Conservation (phyloP, 2,113 vertebrate species). For the Tupaia tana region DNA sequence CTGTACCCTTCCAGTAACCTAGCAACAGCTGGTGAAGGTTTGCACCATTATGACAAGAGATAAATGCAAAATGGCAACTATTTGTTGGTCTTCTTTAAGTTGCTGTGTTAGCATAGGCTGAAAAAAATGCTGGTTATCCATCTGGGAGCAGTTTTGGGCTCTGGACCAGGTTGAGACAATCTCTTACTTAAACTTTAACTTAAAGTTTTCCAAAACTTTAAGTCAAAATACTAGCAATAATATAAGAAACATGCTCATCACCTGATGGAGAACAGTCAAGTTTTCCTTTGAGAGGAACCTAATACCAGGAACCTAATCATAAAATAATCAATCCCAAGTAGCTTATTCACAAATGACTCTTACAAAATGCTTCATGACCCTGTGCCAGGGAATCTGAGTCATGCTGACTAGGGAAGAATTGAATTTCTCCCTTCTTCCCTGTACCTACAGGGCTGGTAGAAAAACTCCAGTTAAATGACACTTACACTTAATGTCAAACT, state of each 20-base stretch:
- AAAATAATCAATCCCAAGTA: constrained; percentile 27
- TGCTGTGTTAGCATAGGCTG: not conserved
- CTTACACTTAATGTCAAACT: not conserved
- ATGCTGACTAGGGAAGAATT: not conserved
- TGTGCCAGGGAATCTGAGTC: not conserved
- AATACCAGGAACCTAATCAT: not conserved
- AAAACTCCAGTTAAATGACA: not conserved
- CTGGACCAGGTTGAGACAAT: not conserved
- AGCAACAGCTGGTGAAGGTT: not conserved
- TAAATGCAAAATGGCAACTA: not conserved
- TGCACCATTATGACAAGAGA: constrained; percentile 1
- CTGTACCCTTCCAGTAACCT: not conserved
- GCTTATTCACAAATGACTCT: not conserved
- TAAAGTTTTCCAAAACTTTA: constrained; percentile 30
- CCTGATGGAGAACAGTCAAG: not conserved
- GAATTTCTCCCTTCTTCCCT: not conserved
- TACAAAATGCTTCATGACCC: not conserved
- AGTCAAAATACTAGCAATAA: constrained; percentile 27
- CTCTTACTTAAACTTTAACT: constrained; percentile 20
- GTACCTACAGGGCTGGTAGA: not conserved
- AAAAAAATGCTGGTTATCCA: constrained; percentile 41
- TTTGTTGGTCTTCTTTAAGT: not conserved
- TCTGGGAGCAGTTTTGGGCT: not conserved
- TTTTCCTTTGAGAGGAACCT: not conserved
- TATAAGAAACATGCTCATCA: constrained; percentile 13